Evolutionary conservation across 2,888 invertebrate genomes (phyloP).

Genomic region (Macrophya alboannulata): DNA sequence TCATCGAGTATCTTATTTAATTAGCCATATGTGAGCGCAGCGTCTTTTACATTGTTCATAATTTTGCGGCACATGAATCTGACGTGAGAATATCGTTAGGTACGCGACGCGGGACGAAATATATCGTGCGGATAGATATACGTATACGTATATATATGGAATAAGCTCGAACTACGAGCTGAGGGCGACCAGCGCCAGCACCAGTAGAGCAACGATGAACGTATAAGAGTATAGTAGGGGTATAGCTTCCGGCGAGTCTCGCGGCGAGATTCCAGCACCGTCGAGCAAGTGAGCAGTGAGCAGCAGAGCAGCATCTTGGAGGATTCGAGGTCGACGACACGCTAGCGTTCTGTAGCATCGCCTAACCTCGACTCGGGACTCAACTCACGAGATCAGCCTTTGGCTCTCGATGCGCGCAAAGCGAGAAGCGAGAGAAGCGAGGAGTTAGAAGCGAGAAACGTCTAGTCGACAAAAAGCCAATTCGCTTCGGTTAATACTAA

Average conservation of each 20-base stretch:
- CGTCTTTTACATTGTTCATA: background rate
- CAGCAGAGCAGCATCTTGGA: background rate
- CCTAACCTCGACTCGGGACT: background rate
- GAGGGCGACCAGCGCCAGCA: background rate
- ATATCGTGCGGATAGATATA: background rate
- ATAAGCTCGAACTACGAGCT: background rate
- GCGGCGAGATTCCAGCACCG: conserved; percentile 36
- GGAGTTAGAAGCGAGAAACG: background rate
- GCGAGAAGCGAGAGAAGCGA: background rate
- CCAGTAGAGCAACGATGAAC: background rate
- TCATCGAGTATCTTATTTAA: no score
- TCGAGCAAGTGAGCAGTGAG: background rate
- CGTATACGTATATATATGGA: no score
- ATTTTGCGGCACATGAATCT: background rate
- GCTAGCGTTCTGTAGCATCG: background rate
- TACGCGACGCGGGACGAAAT: background rate
- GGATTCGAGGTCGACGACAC: conserved; percentile 55
- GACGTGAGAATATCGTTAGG: background rate
- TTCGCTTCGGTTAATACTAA: conserved; percentile 47
- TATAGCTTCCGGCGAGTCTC: conserved; percentile 46
- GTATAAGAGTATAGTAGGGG: background rate
- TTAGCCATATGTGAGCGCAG: background rate
- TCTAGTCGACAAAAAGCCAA: conserved; percentile 40
- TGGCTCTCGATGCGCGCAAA: background rate
- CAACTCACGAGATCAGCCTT: conserved; percentile 12